Base-by-base conservation (phyloP, 1,140 invertebrate species). In the Chionoecetes opilio region DNA sequence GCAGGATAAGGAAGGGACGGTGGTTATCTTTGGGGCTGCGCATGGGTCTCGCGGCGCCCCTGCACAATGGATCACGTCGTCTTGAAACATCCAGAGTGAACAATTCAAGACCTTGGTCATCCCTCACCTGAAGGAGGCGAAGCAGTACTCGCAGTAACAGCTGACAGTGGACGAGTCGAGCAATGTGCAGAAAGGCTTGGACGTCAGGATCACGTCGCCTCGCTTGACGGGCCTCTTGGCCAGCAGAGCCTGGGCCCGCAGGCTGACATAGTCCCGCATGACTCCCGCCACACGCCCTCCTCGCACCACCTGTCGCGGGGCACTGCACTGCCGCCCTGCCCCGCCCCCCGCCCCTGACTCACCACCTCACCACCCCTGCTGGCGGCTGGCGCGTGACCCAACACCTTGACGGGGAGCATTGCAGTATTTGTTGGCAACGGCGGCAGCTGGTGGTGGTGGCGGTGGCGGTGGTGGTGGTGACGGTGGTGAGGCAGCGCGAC, bases 111-210 rank as follows among this genome's bases (percentile, higher is more conserved):
- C 11, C 21, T n/a, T 75, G 63, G 63, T 26, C 38, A 35, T n/a
- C 31, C 26, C 92, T 41, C 6, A 94, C 93, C 88, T 91, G 37
- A 11, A 32, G 29, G 93, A 91, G n/a, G 17, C 63, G 6, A 94
- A 46, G 82, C 93, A 94, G 88, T 90, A 53, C 38, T 94, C 93
- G 82, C 93, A 94, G 89, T 94, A 94, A 26, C 38, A 38, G 35
- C 93, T 41, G 75, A 85, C 29, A 14, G 35, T 14, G 88, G 63
- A 84, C 31, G 46, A 41, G 75, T 91, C 93, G 5, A 94, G 88
- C n/a, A 94, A 3, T 6, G 82, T 90, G 82, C 93, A 94, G 88
- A 94, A 94, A 11, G 93, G 93, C 34, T 35, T 91, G 0, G 93
- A 94, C n/a, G 93, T 91, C 17, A 94, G 88, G 14, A 94, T 31